These are phyloP conservation scores for Limulus polyphemus DNA, from an alignment of 2,888 invertebrate species.

Conservation along the genomic window DNA sequence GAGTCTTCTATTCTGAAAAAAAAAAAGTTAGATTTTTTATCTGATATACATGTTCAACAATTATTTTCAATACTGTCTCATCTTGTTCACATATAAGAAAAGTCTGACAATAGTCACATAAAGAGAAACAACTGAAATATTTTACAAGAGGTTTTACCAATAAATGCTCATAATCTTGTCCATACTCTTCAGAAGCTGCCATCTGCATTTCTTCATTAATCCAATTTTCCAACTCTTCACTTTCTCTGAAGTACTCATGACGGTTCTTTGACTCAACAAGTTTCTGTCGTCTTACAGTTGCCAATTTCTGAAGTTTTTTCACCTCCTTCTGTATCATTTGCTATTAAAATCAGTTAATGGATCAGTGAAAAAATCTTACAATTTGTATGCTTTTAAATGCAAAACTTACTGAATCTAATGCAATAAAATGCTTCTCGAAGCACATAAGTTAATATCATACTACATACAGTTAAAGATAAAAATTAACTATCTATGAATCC, in stretches of 20 bases:
- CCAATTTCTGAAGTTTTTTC: slow-evolving; percentile 63
- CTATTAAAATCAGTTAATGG: slow-evolving; percentile 9
- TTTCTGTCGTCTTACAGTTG: slow-evolving; percentile 63
- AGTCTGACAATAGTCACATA: too few species aligned
- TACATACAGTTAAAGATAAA: too few species aligned
- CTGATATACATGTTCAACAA: too few species aligned
- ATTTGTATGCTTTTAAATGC: background rate
- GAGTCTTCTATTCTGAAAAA: too few species aligned
- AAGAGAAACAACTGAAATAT: too few species aligned
- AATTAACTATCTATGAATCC: too few species aligned
- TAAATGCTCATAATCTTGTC: slow-evolving; percentile 84
- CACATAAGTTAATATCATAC: too few species aligned
- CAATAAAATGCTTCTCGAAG: too few species aligned
- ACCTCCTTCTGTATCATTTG: slow-evolving; percentile 58
- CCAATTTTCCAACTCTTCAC: slow-evolving; percentile 80
- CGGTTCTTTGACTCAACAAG: slow-evolving; percentile 81
- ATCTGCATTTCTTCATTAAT: slow-evolving; percentile 78
- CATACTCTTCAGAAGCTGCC: slow-evolving; percentile 83
- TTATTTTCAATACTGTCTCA: too few species aligned
- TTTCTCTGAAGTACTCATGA: slow-evolving; percentile 82
- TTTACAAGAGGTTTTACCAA: slow-evolving; percentile 41
- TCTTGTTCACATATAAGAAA: too few species aligned
- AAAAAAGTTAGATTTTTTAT: too few species aligned
- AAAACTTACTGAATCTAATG: too few species aligned
- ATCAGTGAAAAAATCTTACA: background rate